Evolutionary conservation across 2,888 invertebrate genomes (phyloP).

Genomic region (Nomada hirtipes): DNA sequence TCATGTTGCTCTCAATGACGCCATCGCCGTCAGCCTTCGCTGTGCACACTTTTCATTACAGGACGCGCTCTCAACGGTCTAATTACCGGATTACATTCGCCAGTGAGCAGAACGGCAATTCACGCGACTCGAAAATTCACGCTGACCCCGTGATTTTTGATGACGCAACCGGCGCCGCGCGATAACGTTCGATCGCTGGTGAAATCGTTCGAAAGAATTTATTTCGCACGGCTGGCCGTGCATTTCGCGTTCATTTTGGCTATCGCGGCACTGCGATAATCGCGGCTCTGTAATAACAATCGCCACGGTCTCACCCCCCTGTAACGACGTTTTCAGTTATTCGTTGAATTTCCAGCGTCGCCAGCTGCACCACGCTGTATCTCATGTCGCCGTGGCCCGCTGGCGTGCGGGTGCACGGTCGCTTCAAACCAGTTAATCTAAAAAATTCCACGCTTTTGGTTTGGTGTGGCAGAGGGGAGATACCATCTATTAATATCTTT

Average conservation of each 20-base stretch:
- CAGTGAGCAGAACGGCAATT: slow-evolving; percentile 41
- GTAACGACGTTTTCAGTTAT: slow-evolving; percentile 68
- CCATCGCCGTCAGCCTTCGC: slow-evolving; percentile 37
- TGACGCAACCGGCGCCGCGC: slow-evolving; percentile 49
- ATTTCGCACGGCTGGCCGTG: slow-evolving; percentile 56
- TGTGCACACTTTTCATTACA: slow-evolving; percentile 57
- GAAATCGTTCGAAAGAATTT: slow-evolving; percentile 72
- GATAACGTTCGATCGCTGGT: slow-evolving; percentile 60
- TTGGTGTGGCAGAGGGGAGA: background rate
- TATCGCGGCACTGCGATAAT: slow-evolving; percentile 68
- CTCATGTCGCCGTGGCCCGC: slow-evolving; percentile 42
- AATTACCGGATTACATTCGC: slow-evolving; percentile 71
- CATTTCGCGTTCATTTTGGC: slow-evolving; percentile 62
- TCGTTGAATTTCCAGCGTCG: slow-evolving; percentile 65
- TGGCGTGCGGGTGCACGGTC: slow-evolving; percentile 18
- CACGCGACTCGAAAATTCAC: slow-evolving; percentile 58
- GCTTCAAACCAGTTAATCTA: slow-evolving; percentile 33
- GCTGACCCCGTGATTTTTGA: slow-evolving; percentile 66
- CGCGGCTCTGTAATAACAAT: slow-evolving; percentile 72
- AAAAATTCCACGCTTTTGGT: background rate
- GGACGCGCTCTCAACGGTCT: slow-evolving; percentile 53
- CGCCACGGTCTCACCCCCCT: slow-evolving; percentile 28
- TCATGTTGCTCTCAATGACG: slow-evolving; percentile 26
- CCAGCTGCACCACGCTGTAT: slow-evolving; percentile 63
- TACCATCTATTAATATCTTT: background rate